These are phyloP conservation scores for Nomada fucata DNA, from an alignment of 2,888 invertebrate species.

Conservation along the genomic window DNA sequence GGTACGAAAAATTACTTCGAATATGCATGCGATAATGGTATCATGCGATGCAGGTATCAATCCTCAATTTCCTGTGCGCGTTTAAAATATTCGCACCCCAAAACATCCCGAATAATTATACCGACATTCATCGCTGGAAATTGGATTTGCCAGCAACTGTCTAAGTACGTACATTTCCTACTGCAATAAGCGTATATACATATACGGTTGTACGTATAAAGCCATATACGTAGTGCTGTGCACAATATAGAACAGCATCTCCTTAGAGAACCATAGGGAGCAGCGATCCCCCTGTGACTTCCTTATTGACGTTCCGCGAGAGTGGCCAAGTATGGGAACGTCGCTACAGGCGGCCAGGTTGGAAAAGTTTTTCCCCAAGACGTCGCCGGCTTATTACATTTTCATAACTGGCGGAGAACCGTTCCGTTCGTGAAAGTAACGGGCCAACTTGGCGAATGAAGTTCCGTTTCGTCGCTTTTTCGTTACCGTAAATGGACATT, in stretches of 20 bases:
- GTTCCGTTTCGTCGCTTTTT: conserved; percentile 51
- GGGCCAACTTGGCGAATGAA: conserved; percentile 47
- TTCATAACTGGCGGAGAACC: conserved; percentile 52
- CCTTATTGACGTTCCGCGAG: conserved; percentile 50
- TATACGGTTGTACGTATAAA: not conserved
- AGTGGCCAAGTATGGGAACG: conserved; percentile 39
- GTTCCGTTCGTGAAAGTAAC: conserved; percentile 44
- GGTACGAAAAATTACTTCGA: too few relatives aligned
- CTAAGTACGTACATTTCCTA: not conserved
- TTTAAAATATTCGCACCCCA: not conserved
- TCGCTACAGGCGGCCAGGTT: conserved; percentile 23
- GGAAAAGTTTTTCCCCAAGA: conserved; percentile 50
- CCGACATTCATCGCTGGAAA: not conserved
- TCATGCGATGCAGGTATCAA: not conserved
- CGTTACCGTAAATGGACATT: conserved; percentile 47
- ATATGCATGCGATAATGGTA: too few relatives aligned
- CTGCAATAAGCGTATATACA: not conserved
- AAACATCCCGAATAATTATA: not conserved
- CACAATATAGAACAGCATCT: conserved; percentile 22
- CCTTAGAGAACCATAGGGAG: conserved; percentile 40
- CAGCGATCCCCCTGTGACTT: conserved; percentile 32
- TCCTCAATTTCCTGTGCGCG: too few relatives aligned
- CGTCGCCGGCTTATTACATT: conserved; percentile 56
- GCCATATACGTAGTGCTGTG: not conserved
- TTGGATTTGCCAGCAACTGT: conserved; percentile 19